Evolutionary conservation across 2,797 vertebrate species (phyloP).

Genomic region (Sebastes dallii): DNA sequence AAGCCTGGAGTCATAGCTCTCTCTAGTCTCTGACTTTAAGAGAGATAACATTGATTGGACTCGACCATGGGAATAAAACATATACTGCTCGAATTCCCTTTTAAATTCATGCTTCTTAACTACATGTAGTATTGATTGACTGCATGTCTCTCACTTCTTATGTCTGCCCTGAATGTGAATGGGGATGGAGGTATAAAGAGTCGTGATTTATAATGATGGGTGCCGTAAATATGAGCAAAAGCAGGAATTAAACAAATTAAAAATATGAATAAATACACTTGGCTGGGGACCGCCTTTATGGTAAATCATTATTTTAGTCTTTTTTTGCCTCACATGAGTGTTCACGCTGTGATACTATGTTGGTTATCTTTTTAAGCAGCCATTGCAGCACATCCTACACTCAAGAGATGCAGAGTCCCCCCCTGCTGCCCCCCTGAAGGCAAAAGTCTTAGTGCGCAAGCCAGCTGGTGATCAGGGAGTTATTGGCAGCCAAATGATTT

Average conservation of each 20-base stretch:
- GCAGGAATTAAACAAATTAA: constrained; percentile 20
- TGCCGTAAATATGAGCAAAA: background rate
- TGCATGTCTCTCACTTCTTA: constrained; percentile 37
- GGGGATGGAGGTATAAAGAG: constrained; percentile 1
- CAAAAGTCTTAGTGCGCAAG: constrained; percentile 56
- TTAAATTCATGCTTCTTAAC: constrained; percentile 58
- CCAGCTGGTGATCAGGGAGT: constrained; percentile 63
- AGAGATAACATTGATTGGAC: constrained; percentile 69
- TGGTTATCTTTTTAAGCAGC: constrained; percentile 54
- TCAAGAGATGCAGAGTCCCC: constrained; percentile 34
- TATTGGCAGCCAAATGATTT: constrained; percentile 74
- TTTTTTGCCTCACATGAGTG: constrained; percentile 16
- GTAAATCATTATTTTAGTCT: constrained; percentile 45
- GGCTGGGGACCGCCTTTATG: constrained; percentile 9
- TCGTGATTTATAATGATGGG: constrained; percentile 10
- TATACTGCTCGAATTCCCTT: constrained; percentile 44
- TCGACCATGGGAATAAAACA: constrained; percentile 64
- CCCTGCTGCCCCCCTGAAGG: constrained; percentile 25
- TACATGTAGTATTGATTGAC: constrained; percentile 56
- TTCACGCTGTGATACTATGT: constrained; percentile 42
- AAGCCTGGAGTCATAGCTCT: constrained; percentile 58
- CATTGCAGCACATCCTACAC: constrained; percentile 45
- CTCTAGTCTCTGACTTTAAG: constrained; percentile 52
- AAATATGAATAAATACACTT: constrained; percentile 32
- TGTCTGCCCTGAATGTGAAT: constrained; percentile 46